Evolutionary conservation across 92 coral and sea anemone species (phyloP), one percentile per base, ranked within the genome.

Genomic region (Actinostola sp.): DNA sequence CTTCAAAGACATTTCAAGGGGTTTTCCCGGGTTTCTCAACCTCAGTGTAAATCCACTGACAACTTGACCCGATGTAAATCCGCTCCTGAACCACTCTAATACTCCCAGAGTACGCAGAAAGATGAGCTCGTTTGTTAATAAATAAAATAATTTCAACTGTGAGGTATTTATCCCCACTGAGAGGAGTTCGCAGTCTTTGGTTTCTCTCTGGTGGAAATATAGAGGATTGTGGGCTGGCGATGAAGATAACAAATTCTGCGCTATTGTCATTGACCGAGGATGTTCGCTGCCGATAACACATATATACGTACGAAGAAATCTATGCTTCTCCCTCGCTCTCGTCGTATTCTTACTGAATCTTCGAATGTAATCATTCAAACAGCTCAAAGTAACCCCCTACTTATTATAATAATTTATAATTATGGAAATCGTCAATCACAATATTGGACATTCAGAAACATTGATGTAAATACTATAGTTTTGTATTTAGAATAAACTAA

Each of bases 151-250:
- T 53, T 20, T 53, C 60, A 24, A 9, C 32, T 4, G 32, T 53
- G 60, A 53, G 5, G 60, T 25, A 53, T 20, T 53, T 53, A 25
- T 53, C 3, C 60, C 3, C 54, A 48, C n/a, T 48, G 54, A 7
- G 54, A 48, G n/a, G 20, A 20, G 30, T 9, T 9, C 30, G 60
- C 2, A 14, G 60, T n/a, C n/a, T n/a, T n/a, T n/a, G n/a, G n/a
- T n/a, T n/a, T n/a, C 21, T 53, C 25, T 53, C 60, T 53, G 60
- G 60, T 53, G 60, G 60, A 8, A 53, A 53, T 53, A 53, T 53
- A 9, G 60, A 15, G 25, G 7, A 10, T 53, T 9, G 60, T 53
- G 60, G 60, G 30, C 25, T 53, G 13, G 19, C 54, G 19, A 2
- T 48, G 3, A 17, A 48, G 54, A 48, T 48, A n/a, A n/a, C n/a